A percentile compares a stretch with the other conserved stretches of the same genome.
phyloP scores from a whole-genome alignment of 2,888 invertebrate genomes.

The Monoplex corrugatus region DNA sequence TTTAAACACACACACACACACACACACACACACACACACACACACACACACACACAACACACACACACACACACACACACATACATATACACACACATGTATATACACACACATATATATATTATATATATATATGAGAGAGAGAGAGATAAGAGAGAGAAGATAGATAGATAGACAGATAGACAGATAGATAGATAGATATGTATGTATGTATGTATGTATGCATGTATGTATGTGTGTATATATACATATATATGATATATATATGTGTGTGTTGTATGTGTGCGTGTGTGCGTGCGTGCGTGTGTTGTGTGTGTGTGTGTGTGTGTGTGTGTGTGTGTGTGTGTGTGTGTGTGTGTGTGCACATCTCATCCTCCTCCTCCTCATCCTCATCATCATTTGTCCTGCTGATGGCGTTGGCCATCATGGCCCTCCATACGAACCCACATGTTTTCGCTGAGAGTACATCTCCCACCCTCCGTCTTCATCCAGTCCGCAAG shows the following conservation, averaged over 20 bases:
- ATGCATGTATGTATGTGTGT: neutral
- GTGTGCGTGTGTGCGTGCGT: neutral
- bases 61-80: too few species aligned
- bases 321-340: neutral
- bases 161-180: too few species aligned
- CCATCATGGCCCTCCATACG: neutral
- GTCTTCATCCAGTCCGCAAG: too few species aligned
- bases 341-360: neutral
- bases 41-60: too few species aligned
- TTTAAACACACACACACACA: too few species aligned
- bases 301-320: neutral
- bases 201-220: neutral
- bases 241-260: neutral
- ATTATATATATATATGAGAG: neutral
- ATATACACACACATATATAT: neutral
- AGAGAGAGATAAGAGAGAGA: too few species aligned
- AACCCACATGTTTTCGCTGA: too few species aligned
- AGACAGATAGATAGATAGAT: neutral
- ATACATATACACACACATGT: neutral
- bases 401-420: neutral
- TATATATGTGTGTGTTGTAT: neutral
- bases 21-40: too few species aligned
- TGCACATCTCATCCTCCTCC: too few species aligned
- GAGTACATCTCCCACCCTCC: too few species aligned
- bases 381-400: neutral